phyloP scores from a whole-genome alignment of 2,113 vertebrate genomes.

The Diphyllodes magnificus region DNA sequence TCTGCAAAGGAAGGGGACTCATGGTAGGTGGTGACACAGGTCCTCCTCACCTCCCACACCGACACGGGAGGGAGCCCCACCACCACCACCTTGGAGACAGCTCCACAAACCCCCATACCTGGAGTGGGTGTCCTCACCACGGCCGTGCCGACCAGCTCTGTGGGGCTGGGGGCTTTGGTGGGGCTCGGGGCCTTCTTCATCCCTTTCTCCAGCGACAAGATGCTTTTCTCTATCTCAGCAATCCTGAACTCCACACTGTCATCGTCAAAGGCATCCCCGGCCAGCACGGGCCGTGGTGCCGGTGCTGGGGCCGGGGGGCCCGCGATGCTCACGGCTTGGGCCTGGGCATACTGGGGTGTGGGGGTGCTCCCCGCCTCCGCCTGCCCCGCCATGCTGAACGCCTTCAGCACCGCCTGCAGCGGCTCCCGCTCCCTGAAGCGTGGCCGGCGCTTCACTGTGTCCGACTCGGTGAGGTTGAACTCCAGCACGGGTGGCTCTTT shows the following conservation, averaged over 20 bases:
- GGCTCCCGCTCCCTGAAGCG: constrained; percentile 84
- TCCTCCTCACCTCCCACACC: not conserved
- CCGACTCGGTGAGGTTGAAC: constrained; percentile 92
- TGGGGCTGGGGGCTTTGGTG: constrained; percentile 52
- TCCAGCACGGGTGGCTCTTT: constrained; percentile 71
- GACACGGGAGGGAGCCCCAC: not conserved
- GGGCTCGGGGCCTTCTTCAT: constrained; percentile 53
- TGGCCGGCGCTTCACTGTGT: constrained; percentile 90
- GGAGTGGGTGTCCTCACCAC: constrained; percentile 14
- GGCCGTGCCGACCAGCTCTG: not conserved
- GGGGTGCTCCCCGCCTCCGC: not conserved
- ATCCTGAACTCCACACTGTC: constrained; percentile 54
- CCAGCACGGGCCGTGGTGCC: accelerated
- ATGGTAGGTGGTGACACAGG: not conserved
- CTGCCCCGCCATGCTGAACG: constrained; percentile 44
- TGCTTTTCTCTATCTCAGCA: constrained; percentile 60
- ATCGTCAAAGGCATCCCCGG: not conserved
- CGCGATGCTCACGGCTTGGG: not conserved
- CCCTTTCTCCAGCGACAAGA: constrained; percentile 67
- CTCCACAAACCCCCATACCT: not conserved
- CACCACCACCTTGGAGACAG: accelerated
- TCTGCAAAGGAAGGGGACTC: constrained; percentile 44
- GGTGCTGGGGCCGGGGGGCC: not conserved
- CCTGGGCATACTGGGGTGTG: constrained; percentile 5
- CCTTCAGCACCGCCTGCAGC: constrained; percentile 59